Evolutionary conservation across 2,888 invertebrate genomes (phyloP), one percentile per base, ranked within the genome.

Genomic region (Sinopyrophorus schimmeli): DNA sequence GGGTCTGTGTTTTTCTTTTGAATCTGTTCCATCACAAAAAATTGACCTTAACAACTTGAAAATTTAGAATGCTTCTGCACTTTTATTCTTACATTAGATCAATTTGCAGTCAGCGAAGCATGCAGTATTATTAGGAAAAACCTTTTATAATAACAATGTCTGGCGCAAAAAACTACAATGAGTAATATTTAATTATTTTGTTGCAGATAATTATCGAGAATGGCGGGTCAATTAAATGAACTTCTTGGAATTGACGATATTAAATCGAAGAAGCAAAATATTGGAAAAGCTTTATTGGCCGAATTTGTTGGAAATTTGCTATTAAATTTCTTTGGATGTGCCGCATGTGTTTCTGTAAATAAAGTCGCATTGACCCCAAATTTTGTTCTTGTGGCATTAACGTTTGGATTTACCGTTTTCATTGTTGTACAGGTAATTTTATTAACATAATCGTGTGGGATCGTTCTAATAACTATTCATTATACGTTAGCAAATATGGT

Each of bases 271-370:
- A 82, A 83, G 11, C 68, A 74, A 5, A 75, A 76, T n/a, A 77
- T 95, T 47, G 89, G 89, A 81, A 86, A 86, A 63, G 87, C 92
- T 0, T 76, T 94, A 12, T 73, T 91, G 5, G 94, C 91, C 1
- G 96, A 96, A 72, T 90, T 92, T 62, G 69, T 95, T 5, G 95
- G 93, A 17, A 93, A 88, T 54, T 74, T 92, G 54, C 77, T 95
- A 37, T 77, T 96, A 61, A 93, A 93, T 68, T 84, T 94, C 71
- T 89, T 95, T 63, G 94, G 92, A 2, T 93, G 93, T 70, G 92
- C 91, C 3, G 82, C 92, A 5, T 84, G 84, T 62, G 76, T 86
- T 43, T 79, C 80, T 63, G 74, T 82, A 42, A 16, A 23, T 5
- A 7, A 9, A 7, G 14, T 7, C 3, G 55, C 34, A n/a, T 43